These are phyloP conservation scores for Decapterus maruadsi DNA, from an alignment of 2,797 vertebrate genomes.

Conservation along the genomic window DNA sequence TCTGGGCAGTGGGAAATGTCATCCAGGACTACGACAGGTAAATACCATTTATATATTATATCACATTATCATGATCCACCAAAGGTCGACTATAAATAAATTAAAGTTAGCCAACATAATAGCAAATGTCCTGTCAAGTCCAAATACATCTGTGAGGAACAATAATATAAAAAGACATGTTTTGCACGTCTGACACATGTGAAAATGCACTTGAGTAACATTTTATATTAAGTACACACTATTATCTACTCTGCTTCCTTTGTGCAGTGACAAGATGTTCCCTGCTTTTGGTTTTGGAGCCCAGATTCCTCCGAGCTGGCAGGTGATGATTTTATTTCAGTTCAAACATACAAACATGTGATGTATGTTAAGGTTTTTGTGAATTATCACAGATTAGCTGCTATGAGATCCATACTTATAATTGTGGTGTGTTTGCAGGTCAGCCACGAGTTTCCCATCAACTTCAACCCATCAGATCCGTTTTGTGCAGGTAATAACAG, in stretches of 20 bases:
- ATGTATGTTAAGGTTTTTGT: background rate
- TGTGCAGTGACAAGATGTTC: conserved; percentile 95
- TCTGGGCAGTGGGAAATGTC: conserved; percentile 95
- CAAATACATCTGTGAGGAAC: background rate
- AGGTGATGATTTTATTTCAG: conserved; percentile 82
- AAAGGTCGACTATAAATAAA: background rate
- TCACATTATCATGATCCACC: background rate
- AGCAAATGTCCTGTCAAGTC: background rate
- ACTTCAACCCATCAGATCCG: conserved; percentile 93
- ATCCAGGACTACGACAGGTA: conserved; percentile 97
- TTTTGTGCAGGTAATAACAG: conserved; percentile 88
- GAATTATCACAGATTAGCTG: background rate
- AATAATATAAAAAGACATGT: background rate
- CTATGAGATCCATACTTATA: background rate
- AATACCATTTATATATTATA: background rate
- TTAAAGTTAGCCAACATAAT: no score
- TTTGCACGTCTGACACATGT: background rate
- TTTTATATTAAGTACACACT: no score
- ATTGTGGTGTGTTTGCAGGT: conserved; percentile 85
- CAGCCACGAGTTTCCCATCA: conserved; percentile 95
- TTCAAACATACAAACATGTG: background rate
- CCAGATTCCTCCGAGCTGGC: conserved; percentile 93
- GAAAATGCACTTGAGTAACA: no score
- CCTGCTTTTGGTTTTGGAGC: conserved; percentile 98
- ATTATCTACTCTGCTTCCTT: conserved; percentile 21